phyloP scores from a whole-genome alignment of 2,888 invertebrate genomes.

The Strigamia crassipes region DNA sequence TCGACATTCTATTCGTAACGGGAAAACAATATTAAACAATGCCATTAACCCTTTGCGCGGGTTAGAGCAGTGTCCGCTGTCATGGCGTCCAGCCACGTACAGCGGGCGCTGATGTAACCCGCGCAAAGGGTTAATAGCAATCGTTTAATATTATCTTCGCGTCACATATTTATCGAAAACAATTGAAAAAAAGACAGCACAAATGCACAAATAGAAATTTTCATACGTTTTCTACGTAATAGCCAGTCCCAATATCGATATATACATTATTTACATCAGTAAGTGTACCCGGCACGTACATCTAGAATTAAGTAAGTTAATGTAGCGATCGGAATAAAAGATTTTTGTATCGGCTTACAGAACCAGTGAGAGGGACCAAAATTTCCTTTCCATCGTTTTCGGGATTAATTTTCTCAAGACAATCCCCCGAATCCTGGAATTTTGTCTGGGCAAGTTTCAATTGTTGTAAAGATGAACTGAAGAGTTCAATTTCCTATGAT shows the following conservation, averaged over 20 bases:
- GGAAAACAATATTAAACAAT: too few species aligned
- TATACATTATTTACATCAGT: slow-evolving; percentile 83
- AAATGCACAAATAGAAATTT: not conserved
- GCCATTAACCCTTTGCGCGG: too few species aligned
- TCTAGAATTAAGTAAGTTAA: slow-evolving; percentile 61
- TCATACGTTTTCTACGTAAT: slow-evolving; percentile 86
- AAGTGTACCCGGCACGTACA: slow-evolving; percentile 93
- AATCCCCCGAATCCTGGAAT: slow-evolving; percentile 85
- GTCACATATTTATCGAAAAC: not conserved
- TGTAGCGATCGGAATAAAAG: not conserved
- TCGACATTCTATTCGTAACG: slow-evolving; percentile 44
- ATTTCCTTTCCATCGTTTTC: slow-evolving; percentile 80
- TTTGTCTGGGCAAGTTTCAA: slow-evolving; percentile 78
- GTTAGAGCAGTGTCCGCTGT: too few species aligned
- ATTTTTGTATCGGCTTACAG: slow-evolving; percentile 63
- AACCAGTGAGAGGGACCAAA: slow-evolving; percentile 91
- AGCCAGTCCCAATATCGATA: slow-evolving; percentile 96
- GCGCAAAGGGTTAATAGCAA: too few species aligned
- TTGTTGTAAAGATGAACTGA: slow-evolving; percentile 50
- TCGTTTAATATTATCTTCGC: too few species aligned
- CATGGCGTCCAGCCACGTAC: too few species aligned
- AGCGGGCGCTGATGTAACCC: too few species aligned
- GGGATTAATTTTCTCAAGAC: slow-evolving; percentile 77
- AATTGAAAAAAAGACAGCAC: slow-evolving; percentile 17
- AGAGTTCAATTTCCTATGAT: slow-evolving; percentile 69